Evolutionary conservation across 2,797 vertebrate genomes (phyloP).

Genomic region (Anguilla anguilla): DNA sequence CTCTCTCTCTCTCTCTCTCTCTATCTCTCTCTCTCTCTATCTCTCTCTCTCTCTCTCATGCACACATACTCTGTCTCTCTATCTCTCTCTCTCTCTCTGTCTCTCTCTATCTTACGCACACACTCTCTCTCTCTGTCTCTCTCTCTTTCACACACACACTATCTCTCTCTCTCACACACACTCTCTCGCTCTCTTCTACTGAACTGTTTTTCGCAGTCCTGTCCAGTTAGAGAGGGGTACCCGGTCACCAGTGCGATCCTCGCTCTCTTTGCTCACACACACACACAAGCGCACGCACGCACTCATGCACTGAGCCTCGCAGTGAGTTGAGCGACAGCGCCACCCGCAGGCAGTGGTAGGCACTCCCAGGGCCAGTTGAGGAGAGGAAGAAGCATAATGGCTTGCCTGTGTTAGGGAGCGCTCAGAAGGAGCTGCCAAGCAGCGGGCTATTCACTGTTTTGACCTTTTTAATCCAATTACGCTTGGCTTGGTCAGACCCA

Average conservation of each 20-base stretch:
- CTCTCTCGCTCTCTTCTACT: constrained; percentile 4
- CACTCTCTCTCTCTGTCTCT: constrained; percentile 7
- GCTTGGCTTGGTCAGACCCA: constrained; percentile 23
- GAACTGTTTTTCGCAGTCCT: constrained; percentile 7
- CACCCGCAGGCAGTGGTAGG: constrained; percentile 51
- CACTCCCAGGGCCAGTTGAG: background rate
- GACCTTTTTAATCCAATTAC: constrained; percentile 42
- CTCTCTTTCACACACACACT: background rate
- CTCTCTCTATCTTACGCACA: constrained; percentile 36
- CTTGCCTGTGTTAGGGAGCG: background rate
- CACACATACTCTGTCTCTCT: too few relatives aligned
- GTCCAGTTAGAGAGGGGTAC: background rate
- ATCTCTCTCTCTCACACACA: background rate
- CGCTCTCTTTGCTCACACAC: background rate
- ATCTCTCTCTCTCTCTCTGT: constrained; percentile 26
- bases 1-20: constrained; percentile 15
- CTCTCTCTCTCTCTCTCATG: background rate
- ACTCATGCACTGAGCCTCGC: background rate
- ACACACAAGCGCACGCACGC: background rate
- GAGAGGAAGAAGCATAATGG: constrained; percentile 3
- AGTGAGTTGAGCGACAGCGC: constrained; percentile 57
- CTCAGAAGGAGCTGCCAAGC: constrained; percentile 18
- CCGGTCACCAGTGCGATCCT: background rate
- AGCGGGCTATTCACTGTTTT: constrained; percentile 32
- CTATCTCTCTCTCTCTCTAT: background rate